Evolutionary conservation across 2,888 invertebrate species (phyloP).

Genomic region (Smittia aterrima): DNA sequence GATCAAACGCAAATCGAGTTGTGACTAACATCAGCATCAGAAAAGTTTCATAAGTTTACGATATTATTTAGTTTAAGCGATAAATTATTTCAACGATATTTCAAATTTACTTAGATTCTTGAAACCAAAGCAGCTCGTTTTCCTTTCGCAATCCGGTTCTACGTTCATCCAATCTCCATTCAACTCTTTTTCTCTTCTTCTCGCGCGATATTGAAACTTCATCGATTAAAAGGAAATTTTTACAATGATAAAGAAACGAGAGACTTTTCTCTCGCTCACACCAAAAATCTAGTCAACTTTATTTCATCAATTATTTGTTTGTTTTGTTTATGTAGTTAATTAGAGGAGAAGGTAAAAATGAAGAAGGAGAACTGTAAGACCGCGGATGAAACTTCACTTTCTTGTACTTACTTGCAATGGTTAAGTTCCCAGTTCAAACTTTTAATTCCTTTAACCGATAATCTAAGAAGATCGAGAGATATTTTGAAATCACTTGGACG

Average conservation of each 20-base stretch:
- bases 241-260: neutral
- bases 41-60: neutral
- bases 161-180: neutral
- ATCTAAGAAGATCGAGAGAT: neutral
- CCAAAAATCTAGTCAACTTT: constrained; percentile 41
- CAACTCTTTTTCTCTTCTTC: neutral
- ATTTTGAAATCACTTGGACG: too few relatives aligned
- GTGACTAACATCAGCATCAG: neutral
- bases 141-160: neutral
- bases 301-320: constrained; percentile 33
- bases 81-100: constrained; percentile 14
- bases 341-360: constrained; percentile 8
- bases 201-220: neutral
- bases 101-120: neutral
- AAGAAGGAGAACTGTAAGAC: neutral
- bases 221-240: neutral
- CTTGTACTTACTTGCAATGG: neutral
- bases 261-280: neutral
- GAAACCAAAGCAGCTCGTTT: neutral
- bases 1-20: neutral
- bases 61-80: constrained; percentile 1
- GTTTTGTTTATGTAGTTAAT: constrained; percentile 33
- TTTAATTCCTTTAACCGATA: too few relatives aligned
- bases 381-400: neutral
- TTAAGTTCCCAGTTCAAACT: neutral